Percentiles rank a stretch among this genome's conserved stretches.
Conservation (phyloP, 2,797 vertebrate species). For the Toxotes lorentzi region DNA sequence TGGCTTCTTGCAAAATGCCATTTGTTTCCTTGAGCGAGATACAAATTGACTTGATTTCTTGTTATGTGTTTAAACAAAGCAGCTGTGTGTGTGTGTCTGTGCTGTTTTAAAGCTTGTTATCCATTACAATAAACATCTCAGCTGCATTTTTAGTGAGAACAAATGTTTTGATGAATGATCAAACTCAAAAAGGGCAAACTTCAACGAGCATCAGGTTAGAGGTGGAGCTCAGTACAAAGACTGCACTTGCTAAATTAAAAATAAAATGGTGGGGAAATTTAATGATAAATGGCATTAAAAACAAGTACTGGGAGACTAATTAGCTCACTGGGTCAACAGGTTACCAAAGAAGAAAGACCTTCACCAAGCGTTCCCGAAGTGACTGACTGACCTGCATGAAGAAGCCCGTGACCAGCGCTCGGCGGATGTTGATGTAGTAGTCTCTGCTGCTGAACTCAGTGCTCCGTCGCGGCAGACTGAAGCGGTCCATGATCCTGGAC, state of each 20-base stretch:
- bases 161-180: slow-evolving; percentile 42
- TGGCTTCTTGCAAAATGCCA: slow-evolving; percentile 73
- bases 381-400: slow-evolving; percentile 92
- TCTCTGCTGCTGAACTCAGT: slow-evolving; percentile 96
- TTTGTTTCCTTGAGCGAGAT: slow-evolving; percentile 77
- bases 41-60: slow-evolving; percentile 81
- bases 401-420: slow-evolving; percentile 96
- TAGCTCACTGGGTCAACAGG: background rate
- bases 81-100: slow-evolving; percentile 29
- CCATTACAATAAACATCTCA: slow-evolving; percentile 47
- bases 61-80: slow-evolving; percentile 68
- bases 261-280: background rate
- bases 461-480: slow-evolving; percentile 96
- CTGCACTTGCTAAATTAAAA: slow-evolving; percentile 6
- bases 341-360: background rate
- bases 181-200: slow-evolving; percentile 40
- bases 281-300: slow-evolving; percentile 20
- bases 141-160: slow-evolving; percentile 34
- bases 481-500: slow-evolving; percentile 98
- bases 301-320: background rate
- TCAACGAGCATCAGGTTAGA: slow-evolving; percentile 30
- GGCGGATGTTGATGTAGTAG: slow-evolving; percentile 97
- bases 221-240: slow-evolving; percentile 23
- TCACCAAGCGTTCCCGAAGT: background rate
- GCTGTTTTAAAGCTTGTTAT: slow-evolving; percentile 31